Evolutionary conservation across 2,888 invertebrate genomes (phyloP).

Genomic region (Melanophora roralis): DNA sequence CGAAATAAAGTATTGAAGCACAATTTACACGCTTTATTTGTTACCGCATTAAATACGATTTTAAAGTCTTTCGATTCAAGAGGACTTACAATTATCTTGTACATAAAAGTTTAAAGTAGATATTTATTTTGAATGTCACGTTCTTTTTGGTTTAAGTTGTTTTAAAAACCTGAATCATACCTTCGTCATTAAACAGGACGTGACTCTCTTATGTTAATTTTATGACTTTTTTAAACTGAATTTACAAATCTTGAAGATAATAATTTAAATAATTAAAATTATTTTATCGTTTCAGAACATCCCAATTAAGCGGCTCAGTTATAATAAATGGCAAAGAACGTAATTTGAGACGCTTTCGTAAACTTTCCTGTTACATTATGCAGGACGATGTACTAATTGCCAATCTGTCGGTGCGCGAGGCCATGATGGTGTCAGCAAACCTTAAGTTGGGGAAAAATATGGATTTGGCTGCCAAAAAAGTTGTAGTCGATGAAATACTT

Average conservation of each 20-base stretch:
- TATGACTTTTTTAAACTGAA: neutral
- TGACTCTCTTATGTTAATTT: neutral
- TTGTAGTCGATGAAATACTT: conserved; percentile 90
- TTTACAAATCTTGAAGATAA: neutral
- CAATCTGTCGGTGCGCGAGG: conserved; percentile 92
- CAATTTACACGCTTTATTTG: neutral
- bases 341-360: conserved; percentile 91
- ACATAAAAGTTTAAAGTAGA: neutral
- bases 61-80: neutral
- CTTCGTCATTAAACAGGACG: neutral
- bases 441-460: conserved; percentile 91
- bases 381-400: conserved; percentile 94
- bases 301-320: conserved; percentile 90
- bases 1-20: too few relatives aligned
- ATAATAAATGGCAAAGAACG: conserved; percentile 92
- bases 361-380: conserved; percentile 98
- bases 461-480: conserved; percentile 84
- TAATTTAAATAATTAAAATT: too few relatives aligned
- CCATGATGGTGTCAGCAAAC: conserved; percentile 95
- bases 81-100: neutral
- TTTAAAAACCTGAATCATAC: neutral
- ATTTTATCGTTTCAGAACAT: conserved; percentile 81
- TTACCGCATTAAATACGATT: neutral
- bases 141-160: neutral
- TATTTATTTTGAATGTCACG: neutral